Evolutionary conservation across 2,888 invertebrate species (phyloP).

Genomic region (Clunio marinus): DNA sequence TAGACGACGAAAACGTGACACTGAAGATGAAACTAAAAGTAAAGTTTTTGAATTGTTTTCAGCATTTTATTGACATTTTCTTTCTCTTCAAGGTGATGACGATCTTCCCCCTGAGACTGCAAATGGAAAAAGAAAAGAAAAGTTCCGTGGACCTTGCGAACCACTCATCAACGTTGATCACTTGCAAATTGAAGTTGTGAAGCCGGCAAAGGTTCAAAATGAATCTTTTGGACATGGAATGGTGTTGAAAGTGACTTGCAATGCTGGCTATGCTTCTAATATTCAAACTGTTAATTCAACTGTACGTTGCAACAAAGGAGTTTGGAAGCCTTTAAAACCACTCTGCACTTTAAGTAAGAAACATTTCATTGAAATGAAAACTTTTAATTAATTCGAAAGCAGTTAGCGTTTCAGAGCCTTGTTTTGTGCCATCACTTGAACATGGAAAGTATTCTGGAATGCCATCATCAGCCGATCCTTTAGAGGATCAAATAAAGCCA

Average conservation of each 20-base stretch:
- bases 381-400: background rate
- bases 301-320: slow-evolving; percentile 74
- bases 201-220: slow-evolving; percentile 66
- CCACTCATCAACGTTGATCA: slow-evolving; percentile 61
- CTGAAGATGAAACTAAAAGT: slow-evolving; percentile 23
- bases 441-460: slow-evolving; percentile 62
- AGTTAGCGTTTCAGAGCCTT: slow-evolving; percentile 69
- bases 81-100: slow-evolving; percentile 23
- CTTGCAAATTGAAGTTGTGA: slow-evolving; percentile 66
- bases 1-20: slow-evolving; percentile 42
- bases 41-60: background rate
- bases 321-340: slow-evolving; percentile 80
- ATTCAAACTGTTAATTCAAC: slow-evolving; percentile 67
- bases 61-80: background rate
- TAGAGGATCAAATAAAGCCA: slow-evolving; percentile 46
- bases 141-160: slow-evolving; percentile 63
- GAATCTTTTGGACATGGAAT: slow-evolving; percentile 72
- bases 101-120: slow-evolving; percentile 36
- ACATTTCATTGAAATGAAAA: slow-evolving; percentile 37
- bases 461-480: slow-evolving; percentile 45
- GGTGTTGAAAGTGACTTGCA: slow-evolving; percentile 69
- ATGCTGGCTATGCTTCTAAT: slow-evolving; percentile 72
- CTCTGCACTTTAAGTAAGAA: slow-evolving; percentile 72
- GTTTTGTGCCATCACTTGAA: slow-evolving; percentile 64
- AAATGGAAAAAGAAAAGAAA: slow-evolving; percentile 38